Conservation (phyloP, 2,888 invertebrate genomes). For the Alentia gelatinosa region DNA sequence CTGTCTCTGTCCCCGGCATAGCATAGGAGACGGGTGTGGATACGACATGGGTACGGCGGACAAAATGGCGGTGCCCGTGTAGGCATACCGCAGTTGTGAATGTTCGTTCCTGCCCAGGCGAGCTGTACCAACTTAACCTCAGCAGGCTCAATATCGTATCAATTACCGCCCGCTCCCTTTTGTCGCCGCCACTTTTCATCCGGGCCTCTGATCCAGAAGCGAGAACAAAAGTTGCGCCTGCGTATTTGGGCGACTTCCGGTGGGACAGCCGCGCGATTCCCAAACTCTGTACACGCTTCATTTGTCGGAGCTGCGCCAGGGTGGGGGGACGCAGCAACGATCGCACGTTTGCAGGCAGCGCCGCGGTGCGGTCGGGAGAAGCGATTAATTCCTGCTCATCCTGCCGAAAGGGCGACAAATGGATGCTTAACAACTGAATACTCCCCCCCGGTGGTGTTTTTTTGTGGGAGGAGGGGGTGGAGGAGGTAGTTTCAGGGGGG, state of each 20-base stretch:
- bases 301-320: background rate
- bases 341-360: background rate
- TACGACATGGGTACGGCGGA: too few species aligned
- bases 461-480: background rate
- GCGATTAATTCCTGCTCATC: slow-evolving; percentile 7
- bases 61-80: too few species aligned
- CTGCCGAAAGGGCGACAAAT: background rate
- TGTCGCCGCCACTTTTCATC: slow-evolving; percentile 10
- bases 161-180: slow-evolving; percentile 11
- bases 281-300: slow-evolving; percentile 46
- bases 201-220: slow-evolving; percentile 36
- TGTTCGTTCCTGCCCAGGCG: too few species aligned
- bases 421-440: slow-evolving; percentile 32
- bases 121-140: slow-evolving; percentile 21
- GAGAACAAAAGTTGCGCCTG: slow-evolving; percentile 39
- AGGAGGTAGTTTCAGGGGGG: background rate
- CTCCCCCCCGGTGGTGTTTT: background rate
- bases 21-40: too few species aligned
- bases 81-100: too few species aligned
- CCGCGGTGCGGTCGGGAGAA: background rate
- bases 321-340: background rate
- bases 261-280: slow-evolving; percentile 50
- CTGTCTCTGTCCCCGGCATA: too few species aligned
- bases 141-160: slow-evolving; percentile 41
- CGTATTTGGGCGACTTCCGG: slow-evolving; percentile 26